A percentile compares a stretch with the other conserved stretches of the same genome.
Evolutionary conservation across 2,113 vertebrate species (phyloP).

Genomic region (Myotis lucifugus): DNA sequence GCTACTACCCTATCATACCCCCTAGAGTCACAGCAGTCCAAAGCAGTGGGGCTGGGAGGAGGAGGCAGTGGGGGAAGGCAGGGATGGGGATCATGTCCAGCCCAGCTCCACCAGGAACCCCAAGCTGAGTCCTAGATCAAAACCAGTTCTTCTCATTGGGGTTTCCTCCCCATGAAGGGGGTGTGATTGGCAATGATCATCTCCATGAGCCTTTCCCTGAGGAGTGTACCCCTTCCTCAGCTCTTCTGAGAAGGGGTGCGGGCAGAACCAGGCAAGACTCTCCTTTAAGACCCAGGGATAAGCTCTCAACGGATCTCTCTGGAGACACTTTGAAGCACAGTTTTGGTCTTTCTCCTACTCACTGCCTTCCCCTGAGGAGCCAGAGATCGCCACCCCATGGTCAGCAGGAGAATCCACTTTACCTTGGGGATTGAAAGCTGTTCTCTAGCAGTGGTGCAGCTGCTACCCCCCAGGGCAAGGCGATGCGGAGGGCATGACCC

Average conservation of each 20-base stretch:
- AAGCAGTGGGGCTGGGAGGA: not conserved
- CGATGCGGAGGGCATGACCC: not conserved
- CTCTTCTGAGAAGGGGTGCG: constrained; percentile 43
- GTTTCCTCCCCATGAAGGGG: not conserved
- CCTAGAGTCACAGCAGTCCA: not conserved
- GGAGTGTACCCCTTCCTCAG: not conserved
- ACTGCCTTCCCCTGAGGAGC: constrained; percentile 53
- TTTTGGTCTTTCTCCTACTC: constrained; percentile 61
- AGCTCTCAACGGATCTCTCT: not conserved
- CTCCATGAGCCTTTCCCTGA: not conserved
- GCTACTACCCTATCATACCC: constrained; percentile 65
- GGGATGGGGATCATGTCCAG: not conserved
- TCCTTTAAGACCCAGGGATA: not conserved
- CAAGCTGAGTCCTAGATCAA: not conserved
- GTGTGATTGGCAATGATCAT: not conserved
- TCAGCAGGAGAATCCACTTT: constrained; percentile 49
- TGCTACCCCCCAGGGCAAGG: not conserved
- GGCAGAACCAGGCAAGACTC: constrained; percentile 11
- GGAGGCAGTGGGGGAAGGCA: not conserved
- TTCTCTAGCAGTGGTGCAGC: constrained; percentile 37
- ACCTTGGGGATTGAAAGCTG: constrained; percentile 61
- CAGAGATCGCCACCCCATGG: constrained; percentile 19
- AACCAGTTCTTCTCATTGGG: not conserved
- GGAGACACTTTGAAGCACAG: not conserved
- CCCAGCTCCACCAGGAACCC: not conserved